Evolutionary conservation across 2,888 invertebrate genomes (phyloP).

Genomic region (Labia minor): DNA sequence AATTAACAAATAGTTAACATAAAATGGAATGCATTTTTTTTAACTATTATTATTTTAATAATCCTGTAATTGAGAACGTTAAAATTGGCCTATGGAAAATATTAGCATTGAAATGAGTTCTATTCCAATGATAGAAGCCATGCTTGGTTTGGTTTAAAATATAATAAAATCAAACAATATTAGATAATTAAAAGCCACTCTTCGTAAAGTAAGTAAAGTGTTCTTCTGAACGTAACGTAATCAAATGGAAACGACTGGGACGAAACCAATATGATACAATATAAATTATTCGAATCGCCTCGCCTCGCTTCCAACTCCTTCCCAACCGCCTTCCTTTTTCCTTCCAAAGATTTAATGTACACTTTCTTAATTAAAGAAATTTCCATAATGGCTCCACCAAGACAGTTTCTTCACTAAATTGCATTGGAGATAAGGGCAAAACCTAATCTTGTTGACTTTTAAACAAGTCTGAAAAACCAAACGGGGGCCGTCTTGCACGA

Average conservation of each 20-base stretch:
- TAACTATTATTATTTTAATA: too few species aligned
- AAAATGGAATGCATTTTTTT: too few species aligned
- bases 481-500: not conserved
- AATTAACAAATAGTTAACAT: too few species aligned
- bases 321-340: slow-evolving; percentile 18
- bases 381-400: slow-evolving; percentile 21
- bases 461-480: slow-evolving; percentile 13
- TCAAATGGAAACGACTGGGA: slow-evolving; percentile 2
- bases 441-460: slow-evolving; percentile 13
- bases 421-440: slow-evolving; percentile 8
- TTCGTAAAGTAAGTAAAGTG: not conserved
- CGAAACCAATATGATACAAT: slow-evolving; percentile 13
- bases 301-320: not conserved
- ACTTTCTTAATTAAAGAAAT: slow-evolving; percentile 24
- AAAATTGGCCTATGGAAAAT: not conserved
- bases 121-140: not conserved
- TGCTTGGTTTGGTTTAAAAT: not conserved
- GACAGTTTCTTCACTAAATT: slow-evolving; percentile 13
- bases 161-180: slow-evolving; percentile 13
- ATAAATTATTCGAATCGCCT: slow-evolving; percentile 2
- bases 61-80: not conserved
- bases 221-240: not conserved
- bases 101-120: slow-evolving; percentile 7
- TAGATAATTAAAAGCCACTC: slow-evolving; percentile 8
- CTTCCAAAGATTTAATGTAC: slow-evolving; percentile 22